Evolutionary conservation across 2,797 vertebrate genomes (phyloP).

Genomic region (Mormyrops attenuatus): DNA sequence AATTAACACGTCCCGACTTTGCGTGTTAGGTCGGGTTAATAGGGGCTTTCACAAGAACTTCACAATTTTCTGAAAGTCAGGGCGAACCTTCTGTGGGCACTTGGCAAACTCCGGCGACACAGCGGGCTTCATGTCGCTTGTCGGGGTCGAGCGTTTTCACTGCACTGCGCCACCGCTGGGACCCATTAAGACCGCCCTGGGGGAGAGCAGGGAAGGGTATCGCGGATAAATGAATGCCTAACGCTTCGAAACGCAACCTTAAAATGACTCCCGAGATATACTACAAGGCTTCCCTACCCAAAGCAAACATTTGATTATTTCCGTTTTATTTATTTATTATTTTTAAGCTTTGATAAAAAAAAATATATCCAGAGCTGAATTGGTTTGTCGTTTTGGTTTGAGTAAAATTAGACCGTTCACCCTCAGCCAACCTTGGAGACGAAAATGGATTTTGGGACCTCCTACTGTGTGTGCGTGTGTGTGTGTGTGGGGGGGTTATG

Average conservation of each 20-base stretch:
- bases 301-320: background rate
- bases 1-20: background rate
- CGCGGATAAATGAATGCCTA: background rate
- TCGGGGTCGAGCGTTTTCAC: background rate
- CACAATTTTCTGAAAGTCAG: background rate
- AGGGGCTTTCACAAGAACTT: background rate
- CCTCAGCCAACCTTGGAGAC: conserved; percentile 5
- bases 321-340: background rate
- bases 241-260: background rate
- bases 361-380: background rate
- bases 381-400: background rate
- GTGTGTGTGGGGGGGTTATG: background rate
- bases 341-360: background rate
- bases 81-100: background rate
- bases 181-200: background rate
- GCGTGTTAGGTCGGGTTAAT: background rate
- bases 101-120: background rate
- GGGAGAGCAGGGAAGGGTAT: conserved; percentile 1
- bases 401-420: background rate
- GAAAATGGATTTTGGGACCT: background rate
- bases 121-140: background rate
- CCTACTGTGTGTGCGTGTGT: background rate
- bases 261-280: background rate
- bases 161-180: conserved; percentile 8
- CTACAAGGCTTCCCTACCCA: background rate